These are phyloP conservation scores for Rhinatrema bivittatum DNA, from an alignment of 2,797 vertebrate genomes.

Conservation along the genomic window DNA sequence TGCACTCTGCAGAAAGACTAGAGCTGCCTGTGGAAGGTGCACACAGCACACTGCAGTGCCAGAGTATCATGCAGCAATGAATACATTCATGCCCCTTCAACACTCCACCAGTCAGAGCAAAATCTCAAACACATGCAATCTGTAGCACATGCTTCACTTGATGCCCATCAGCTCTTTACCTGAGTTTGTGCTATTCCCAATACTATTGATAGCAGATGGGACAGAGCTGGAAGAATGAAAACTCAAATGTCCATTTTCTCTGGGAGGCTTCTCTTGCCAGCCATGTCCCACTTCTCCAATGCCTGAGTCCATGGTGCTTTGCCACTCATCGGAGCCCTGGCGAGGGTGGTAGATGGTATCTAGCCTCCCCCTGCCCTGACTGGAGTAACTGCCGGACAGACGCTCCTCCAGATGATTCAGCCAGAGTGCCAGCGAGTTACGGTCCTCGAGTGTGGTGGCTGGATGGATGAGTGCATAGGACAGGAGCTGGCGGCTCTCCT, in stretches of 20 bases:
- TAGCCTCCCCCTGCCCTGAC: constrained; percentile 36
- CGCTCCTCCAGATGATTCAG: constrained; percentile 90
- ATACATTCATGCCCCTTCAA: too few species aligned
- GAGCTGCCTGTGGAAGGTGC: too few species aligned
- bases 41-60: too few species aligned
- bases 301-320: constrained; percentile 57
- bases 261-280: constrained; percentile 75
- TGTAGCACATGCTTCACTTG: too few species aligned
- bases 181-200: constrained; percentile 61
- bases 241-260: constrained; percentile 80
- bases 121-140: too few species aligned
- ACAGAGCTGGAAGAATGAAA: constrained; percentile 69
- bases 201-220: constrained; percentile 73
- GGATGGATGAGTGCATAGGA: constrained; percentile 97
- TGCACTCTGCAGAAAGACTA: too few species aligned
- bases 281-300: constrained; percentile 64
- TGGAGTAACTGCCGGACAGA: constrained; percentile 65
- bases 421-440: constrained; percentile 88
- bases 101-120: too few species aligned
- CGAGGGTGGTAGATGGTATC: constrained; percentile 70
- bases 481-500: constrained; percentile 89
- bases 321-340: constrained; percentile 86
- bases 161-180: constrained; percentile 40
- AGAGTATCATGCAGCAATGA: too few species aligned
- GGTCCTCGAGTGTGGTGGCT: constrained; percentile 89